Conservation (phyloP, 1,140 invertebrate species). For the Catajapyx aquilonaris region DNA sequence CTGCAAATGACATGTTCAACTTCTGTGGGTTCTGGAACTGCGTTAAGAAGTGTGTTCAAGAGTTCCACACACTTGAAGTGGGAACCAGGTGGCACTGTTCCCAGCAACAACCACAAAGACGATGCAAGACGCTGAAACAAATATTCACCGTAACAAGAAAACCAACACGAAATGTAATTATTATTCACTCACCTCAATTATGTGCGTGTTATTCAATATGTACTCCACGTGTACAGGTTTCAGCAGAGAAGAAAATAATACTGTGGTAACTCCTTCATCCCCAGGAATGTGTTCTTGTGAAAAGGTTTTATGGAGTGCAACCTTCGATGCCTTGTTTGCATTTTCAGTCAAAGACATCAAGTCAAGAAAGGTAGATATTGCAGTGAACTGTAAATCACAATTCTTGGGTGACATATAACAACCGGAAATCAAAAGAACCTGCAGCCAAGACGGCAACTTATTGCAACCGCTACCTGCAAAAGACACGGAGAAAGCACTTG, state of each 20-base stretch:
- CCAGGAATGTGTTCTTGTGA: slow-evolving; percentile 10
- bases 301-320: too few species aligned
- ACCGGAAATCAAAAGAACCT: slow-evolving; percentile 41
- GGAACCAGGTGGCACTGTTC: slow-evolving; percentile 27
- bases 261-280: slow-evolving; percentile 31
- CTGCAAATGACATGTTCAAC: slow-evolving; percentile 50
- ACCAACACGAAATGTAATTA: background rate
- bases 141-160: background rate
- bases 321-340: too few species aligned
- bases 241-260: slow-evolving; percentile 41
- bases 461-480: slow-evolving; percentile 1
- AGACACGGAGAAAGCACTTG: background rate
- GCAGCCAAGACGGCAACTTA: slow-evolving; percentile 50
- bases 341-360: slow-evolving; percentile 38
- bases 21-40: slow-evolving; percentile 31
- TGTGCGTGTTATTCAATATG: slow-evolving; percentile 36
- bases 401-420: slow-evolving; percentile 36
- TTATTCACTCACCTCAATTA: slow-evolving; percentile 35
- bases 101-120: slow-evolving; percentile 44
- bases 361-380: slow-evolving; percentile 51
- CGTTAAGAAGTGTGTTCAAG: slow-evolving; percentile 44
- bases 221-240: slow-evolving; percentile 38
- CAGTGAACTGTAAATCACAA: slow-evolving; percentile 34
- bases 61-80: slow-evolving; percentile 42
- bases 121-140: slow-evolving; percentile 30